Evolutionary conservation across 2,113 vertebrate species (phyloP).

Genomic region (Ariopsis seemanni): DNA sequence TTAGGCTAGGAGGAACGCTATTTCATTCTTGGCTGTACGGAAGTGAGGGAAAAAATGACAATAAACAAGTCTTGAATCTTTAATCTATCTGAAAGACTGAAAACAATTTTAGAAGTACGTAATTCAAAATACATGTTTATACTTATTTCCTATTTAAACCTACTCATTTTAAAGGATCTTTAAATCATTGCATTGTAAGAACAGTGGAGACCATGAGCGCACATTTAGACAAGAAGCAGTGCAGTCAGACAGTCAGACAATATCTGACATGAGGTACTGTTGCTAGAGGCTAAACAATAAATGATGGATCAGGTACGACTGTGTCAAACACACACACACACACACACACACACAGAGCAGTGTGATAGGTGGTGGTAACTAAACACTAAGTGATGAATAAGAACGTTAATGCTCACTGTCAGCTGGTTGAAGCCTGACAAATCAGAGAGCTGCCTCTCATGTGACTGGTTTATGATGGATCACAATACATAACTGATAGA

Average conservation of each 20-base stretch:
- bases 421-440: constrained; percentile 68
- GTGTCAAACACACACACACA: constrained; percentile 35
- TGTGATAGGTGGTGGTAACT: constrained; percentile 42
- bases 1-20: too few relatives aligned
- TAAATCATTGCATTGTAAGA: background rate
- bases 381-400: constrained; percentile 68
- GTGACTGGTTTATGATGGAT: constrained; percentile 41
- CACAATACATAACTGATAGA: constrained; percentile 10
- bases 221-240: background rate
- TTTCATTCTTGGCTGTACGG: too few relatives aligned
- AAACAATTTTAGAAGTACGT: background rate
- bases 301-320: constrained; percentile 34
- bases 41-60: too few relatives aligned
- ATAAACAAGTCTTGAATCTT: too few relatives aligned
- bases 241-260: constrained; percentile 5
- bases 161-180: background rate
- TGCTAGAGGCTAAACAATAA: constrained; percentile 38
- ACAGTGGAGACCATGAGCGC: background rate
- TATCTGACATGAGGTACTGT: constrained; percentile 14
- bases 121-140: background rate
- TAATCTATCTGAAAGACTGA: background rate
- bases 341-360: constrained; percentile 35
- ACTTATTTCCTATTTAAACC: background rate
- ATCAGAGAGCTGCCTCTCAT: constrained; percentile 54
- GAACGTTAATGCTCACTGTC: constrained; percentile 63